Base-by-base conservation (phyloP, 1,140 invertebrate genomes). In the Meteorus sp. region DNA sequence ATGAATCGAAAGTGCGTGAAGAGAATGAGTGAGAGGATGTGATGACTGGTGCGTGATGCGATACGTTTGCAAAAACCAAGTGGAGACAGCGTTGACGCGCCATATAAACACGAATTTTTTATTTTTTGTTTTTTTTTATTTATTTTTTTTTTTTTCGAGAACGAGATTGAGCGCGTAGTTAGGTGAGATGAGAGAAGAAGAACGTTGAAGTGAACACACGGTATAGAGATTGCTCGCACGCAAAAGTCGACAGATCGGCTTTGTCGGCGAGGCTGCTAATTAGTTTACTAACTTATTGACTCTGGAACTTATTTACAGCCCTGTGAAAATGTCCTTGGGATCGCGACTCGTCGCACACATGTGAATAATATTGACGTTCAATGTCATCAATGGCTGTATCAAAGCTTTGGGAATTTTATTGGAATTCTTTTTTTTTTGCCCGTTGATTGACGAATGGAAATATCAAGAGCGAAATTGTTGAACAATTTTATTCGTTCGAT, bases 241-340 rank as follows among this genome's bases (percentile, higher is more conserved):
- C 6, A 27, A 31, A 45, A 56, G 53, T 9, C 43, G 37, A 20
- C 20, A 66, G 65, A 70, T 61, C 63, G 63, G 75, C 78, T 79
- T 80, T 78, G 77, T 78, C 77, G 78, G 76, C 76, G 66, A 70
- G 22, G 61, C 65, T 71, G 74, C 75, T 80, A 79, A 80, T 80
- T 79, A 79, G 77, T 80, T 80, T 78, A 79, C 76, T 75, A 77
- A 77, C 74, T 79, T 80, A 80, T 79, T 72, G 76, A 76, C 68
- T 68, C 66, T 62, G 60, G 60, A 61, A 59, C 61, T 70, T 76
- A 73, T 76, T 72, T 72, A 72, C 64, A 63, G 54, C 44, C 48
- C 33, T 47, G 33, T 20, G 51, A 54, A 56, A 57, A 61, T n/a
- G 19, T 57, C 45, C 52, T 65, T 69, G 71, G 15, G 39, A 15